Evolutionary conservation across 2,797 vertebrate species (phyloP).

Genomic region (Acrossocheilus wenchowensis): DNA sequence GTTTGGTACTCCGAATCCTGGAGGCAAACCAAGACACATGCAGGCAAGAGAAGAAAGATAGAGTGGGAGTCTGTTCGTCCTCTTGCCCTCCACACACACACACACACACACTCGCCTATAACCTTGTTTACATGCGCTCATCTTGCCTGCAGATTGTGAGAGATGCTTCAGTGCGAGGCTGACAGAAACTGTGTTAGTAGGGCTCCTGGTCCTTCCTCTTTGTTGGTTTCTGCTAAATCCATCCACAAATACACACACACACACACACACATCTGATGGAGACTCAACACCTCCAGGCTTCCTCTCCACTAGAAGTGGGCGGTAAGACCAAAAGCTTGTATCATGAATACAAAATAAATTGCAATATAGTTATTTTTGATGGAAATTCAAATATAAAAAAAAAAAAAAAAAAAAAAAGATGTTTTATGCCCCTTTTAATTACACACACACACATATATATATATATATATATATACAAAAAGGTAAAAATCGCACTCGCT

Average conservation of each 20-base stretch:
- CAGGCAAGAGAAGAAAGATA: conserved; percentile 38
- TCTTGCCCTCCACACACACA: conserved; percentile 14
- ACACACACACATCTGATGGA: background rate
- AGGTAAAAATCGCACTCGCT: too few relatives aligned
- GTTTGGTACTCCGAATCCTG: background rate
- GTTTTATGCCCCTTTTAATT: too few relatives aligned
- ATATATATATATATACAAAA: too few relatives aligned
- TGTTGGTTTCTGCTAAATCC: conserved; percentile 1
- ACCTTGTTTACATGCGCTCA: background rate
- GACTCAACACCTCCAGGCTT: background rate
- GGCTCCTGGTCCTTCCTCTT: background rate
- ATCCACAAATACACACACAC: background rate
- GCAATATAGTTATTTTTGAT: background rate
- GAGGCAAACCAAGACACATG: background rate
- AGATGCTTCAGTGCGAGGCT: background rate
- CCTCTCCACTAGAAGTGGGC: background rate
- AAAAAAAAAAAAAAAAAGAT: too few relatives aligned
- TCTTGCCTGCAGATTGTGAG: conserved; percentile 2
- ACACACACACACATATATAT: too few relatives aligned
- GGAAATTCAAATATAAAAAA: too few relatives aligned
- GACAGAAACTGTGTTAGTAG: background rate
- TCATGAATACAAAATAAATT: background rate
- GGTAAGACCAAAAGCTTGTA: background rate
- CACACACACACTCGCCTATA: conserved; percentile 28
- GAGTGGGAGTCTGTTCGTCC: conserved; percentile 19